These are phyloP conservation scores for Zonotrichia leucophrys DNA, from an alignment of 2,113 vertebrate genomes.

Conservation along the genomic window DNA sequence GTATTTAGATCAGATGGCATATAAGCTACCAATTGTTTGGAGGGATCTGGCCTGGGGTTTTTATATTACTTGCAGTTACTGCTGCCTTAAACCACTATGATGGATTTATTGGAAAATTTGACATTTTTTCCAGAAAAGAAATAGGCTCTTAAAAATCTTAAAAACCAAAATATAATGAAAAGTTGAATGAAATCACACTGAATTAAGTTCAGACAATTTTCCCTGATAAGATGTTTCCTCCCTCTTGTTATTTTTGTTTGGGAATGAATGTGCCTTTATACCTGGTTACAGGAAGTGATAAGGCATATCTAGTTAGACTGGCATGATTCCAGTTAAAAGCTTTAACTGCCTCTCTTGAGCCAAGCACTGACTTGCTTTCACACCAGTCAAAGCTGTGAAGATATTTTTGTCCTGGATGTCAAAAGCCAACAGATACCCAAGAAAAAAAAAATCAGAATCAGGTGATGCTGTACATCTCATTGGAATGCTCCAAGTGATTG, in stretches of 20 bases:
- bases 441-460: neutral
- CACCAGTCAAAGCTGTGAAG: neutral
- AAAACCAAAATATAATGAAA: neutral
- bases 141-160: neutral
- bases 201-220: neutral
- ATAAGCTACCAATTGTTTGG: neutral
- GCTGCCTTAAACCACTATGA: neutral
- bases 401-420: neutral
- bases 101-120: neutral
- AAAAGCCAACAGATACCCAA: fast-evolving
- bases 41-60: neutral
- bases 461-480: too few relatives aligned
- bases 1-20: neutral
- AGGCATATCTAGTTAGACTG: neutral
- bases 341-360: neutral
- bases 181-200: neutral
- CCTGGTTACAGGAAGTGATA: neutral
- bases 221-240: fast-evolving
- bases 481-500: neutral
- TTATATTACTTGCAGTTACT: neutral
- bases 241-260: neutral
- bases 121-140: neutral
- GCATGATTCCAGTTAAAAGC: neutral
- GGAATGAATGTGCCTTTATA: neutral
- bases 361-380: neutral